Percentiles rank a stretch among this genome's conserved stretches.
Evolutionary conservation across 2,888 invertebrate species (phyloP).

Genomic region (Meiosimyza platycephala): DNA sequence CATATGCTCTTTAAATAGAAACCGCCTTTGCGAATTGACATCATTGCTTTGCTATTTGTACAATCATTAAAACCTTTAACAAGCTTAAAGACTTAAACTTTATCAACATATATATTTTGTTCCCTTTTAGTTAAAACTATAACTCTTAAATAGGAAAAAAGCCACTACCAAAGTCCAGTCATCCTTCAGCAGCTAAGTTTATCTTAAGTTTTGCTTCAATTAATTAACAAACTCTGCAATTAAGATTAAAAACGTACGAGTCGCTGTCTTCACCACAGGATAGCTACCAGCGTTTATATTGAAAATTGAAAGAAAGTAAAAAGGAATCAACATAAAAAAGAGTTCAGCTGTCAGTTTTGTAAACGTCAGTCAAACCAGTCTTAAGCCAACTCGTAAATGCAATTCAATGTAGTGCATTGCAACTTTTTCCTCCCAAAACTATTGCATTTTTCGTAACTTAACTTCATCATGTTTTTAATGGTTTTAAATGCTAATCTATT

Average conservation of each 20-base stretch:
- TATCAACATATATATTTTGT: no score
- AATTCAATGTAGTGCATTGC: neutral
- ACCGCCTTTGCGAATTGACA: no score
- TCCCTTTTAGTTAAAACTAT: no score
- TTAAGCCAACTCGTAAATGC: neutral
- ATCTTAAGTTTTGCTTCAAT: constrained; percentile 17
- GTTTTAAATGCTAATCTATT: neutral
- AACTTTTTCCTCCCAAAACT: no score
- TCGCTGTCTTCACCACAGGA: neutral
- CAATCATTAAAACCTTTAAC: no score
- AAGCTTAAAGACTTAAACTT: no score
- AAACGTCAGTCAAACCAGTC: neutral
- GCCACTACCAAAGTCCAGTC: no score
- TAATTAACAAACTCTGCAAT: constrained; percentile 23
- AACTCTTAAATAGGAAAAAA: no score
- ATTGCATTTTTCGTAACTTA: neutral
- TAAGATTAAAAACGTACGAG: constrained; percentile 14
- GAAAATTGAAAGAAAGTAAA: neutral
- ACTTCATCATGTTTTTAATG: neutral
- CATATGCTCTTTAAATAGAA: no score
- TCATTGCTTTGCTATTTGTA: no score
- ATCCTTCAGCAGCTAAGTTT: neutral
- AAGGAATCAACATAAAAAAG: no score
- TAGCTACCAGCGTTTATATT: neutral
- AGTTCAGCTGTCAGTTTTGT: neutral